phyloP scores from a whole-genome alignment of 1,140 invertebrate species.

The Sesamia nonagrioides region DNA sequence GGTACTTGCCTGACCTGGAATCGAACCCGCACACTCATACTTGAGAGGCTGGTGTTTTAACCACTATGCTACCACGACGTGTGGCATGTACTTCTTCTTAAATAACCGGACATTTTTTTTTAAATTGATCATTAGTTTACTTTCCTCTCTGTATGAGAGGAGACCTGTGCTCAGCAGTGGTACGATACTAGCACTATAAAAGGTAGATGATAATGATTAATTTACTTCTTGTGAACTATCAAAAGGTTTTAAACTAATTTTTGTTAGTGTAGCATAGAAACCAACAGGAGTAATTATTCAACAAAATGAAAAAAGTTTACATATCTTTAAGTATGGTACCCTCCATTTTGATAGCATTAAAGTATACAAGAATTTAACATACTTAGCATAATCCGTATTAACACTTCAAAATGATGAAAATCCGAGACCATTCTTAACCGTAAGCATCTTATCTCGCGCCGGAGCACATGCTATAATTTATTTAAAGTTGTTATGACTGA shows the following conservation, averaged over 20 bases:
- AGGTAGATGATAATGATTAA: too few species aligned
- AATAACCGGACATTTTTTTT: too few species aligned
- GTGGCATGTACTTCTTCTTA: too few species aligned
- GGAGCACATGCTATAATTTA: conserved; percentile 33
- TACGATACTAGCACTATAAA: too few species aligned
- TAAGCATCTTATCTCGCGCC: conserved; percentile 41
- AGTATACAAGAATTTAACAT: not conserved
- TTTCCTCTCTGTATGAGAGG: too few species aligned
- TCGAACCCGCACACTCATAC: too few species aligned
- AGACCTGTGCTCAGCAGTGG: too few species aligned
- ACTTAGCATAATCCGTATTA: conserved; percentile 38
- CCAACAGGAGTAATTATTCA: not conserved
- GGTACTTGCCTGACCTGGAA: too few species aligned
- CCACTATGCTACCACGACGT: too few species aligned
- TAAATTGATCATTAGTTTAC: too few species aligned
- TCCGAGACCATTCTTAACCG: conserved; percentile 25
- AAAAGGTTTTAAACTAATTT: not conserved
- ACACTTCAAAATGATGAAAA: conserved; percentile 29
- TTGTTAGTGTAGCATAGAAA: too few species aligned
- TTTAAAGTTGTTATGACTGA: conserved; percentile 38
- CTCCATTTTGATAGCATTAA: not conserved
- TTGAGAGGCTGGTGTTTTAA: too few species aligned
- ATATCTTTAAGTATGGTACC: not conserved
- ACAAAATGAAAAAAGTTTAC: not conserved
- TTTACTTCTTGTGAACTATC: not conserved